A percentile compares a stretch with the other conserved stretches of the same genome.
phyloP scores from a whole-genome alignment of 2,797 vertebrate genomes.

The Erpetoichthys calabaricus region DNA sequence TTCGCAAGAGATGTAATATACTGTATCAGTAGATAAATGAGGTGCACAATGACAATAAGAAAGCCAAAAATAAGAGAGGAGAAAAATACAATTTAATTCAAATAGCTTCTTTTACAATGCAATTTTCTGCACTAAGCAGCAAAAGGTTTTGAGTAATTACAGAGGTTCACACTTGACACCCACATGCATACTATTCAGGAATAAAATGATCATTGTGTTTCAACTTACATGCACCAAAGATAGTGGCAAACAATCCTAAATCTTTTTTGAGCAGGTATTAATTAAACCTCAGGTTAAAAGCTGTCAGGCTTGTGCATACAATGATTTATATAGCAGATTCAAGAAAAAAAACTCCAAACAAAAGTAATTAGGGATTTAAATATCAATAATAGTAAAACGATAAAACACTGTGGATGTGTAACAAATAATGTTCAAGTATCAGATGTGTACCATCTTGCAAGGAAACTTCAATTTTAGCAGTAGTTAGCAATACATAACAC shows the following conservation, averaged over 20 bases:
- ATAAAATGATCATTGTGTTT: background rate
- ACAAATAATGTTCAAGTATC: slow-evolving; percentile 30
- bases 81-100: too few relatives aligned
- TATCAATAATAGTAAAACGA: slow-evolving; percentile 3
- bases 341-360: background rate
- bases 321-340: background rate
- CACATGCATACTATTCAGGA: background rate
- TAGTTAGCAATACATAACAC: slow-evolving; percentile 27
- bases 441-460: slow-evolving; percentile 34
- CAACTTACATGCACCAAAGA: background rate
- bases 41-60: too few relatives aligned
- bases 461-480: slow-evolving; percentile 23
- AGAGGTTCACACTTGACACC: background rate
- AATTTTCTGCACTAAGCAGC: too few relatives aligned
- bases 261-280: background rate
- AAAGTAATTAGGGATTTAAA: background rate
- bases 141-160: background rate
- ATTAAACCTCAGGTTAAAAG: background rate
- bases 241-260: background rate
- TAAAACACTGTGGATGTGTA: background rate
- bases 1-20: too few relatives aligned
- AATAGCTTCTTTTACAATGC: too few relatives aligned
- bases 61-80: too few relatives aligned
- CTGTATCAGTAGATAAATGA: too few relatives aligned
- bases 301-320: background rate